These are phyloP conservation scores for Himantopus leucocephalus DNA, from an alignment of 2,113 vertebrate genomes.

Conservation along the genomic window DNA sequence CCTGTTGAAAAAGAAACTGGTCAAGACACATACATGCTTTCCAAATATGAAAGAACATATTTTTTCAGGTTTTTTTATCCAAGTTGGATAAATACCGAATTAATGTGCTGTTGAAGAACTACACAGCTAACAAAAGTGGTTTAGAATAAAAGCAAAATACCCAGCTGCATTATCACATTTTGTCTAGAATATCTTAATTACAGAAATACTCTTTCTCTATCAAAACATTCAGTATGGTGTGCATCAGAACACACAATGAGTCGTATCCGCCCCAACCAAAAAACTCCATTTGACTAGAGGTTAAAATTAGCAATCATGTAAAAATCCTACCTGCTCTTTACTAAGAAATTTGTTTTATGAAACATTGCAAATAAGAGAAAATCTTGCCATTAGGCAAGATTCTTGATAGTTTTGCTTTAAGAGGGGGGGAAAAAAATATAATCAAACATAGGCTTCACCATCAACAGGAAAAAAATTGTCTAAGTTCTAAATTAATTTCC, in stretches of 20 bases:
- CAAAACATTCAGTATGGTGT: background rate
- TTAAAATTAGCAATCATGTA: background rate
- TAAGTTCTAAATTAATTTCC: conserved; percentile 56
- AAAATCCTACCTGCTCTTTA: background rate
- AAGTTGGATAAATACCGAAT: background rate
- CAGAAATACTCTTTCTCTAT: background rate
- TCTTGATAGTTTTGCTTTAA: background rate
- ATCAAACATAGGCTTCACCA: background rate
- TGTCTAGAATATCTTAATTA: background rate
- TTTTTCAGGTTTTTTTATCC: background rate
- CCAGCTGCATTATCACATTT: background rate
- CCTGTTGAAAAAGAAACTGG: conserved; percentile 69
- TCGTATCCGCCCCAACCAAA: background rate
- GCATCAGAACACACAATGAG: background rate
- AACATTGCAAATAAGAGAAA: background rate
- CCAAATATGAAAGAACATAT: background rate
- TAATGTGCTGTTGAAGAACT: background rate
- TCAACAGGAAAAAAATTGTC: conserved; percentile 4
- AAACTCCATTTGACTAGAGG: background rate
- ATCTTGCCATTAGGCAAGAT: background rate
- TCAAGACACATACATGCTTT: background rate
- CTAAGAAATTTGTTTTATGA: background rate
- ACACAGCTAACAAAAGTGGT: background rate
- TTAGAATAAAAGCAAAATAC: background rate
- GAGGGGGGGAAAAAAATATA: background rate